Evolutionary conservation across 2,888 invertebrate species (phyloP), one percentile per base, ranked within the genome.

Genomic region (Andrena marginata): DNA sequence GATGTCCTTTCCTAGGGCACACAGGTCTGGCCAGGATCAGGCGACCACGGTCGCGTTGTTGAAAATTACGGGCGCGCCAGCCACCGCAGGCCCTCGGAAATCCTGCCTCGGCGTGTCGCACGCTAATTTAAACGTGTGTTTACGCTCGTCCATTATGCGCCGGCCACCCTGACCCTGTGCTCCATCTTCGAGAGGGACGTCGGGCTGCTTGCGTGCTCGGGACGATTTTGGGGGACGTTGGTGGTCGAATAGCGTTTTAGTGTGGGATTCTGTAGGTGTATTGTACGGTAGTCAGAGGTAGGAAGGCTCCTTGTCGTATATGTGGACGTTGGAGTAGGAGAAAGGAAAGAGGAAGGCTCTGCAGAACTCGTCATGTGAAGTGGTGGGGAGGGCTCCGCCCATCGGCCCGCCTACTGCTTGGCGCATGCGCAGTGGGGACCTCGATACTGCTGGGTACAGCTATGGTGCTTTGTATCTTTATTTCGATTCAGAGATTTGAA

Each of bases 1-100:
- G 69, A 84, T 82, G 77, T 82, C 86, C 80, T 84, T 76, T 81
- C 78, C 78, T 74, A 23, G 67, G 70, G 68, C 81, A 64, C 54
- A 78, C 73, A 67, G 73, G 35, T 73, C 59, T 56, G 26, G 81
- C 48, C 60, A 64, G 73, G 72, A 84, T 67, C 71, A 71, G 76
- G 67, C 71, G 71, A 77, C 82, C 82, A 67, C 82, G 49, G 70
- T 76, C 71, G 79, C 79, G 79, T 82, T 76, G 78, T 76, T 62
- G 82, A 78, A 82, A 84, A 82, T 84, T 84, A 84, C 82, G 74
- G 68, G 33, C 26, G 76, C 68, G 23, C 63, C 33, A 29, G 31
- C 23, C 60, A 26, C 49, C 54, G 71, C 51, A 23, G 33, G 16
- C 60, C 49, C 70, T 62, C 51, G 8, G 68, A 68, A 75, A 51